Conservation (phyloP, 1,140 invertebrate genomes). For the Yoshiicerus persimilis region DNA sequence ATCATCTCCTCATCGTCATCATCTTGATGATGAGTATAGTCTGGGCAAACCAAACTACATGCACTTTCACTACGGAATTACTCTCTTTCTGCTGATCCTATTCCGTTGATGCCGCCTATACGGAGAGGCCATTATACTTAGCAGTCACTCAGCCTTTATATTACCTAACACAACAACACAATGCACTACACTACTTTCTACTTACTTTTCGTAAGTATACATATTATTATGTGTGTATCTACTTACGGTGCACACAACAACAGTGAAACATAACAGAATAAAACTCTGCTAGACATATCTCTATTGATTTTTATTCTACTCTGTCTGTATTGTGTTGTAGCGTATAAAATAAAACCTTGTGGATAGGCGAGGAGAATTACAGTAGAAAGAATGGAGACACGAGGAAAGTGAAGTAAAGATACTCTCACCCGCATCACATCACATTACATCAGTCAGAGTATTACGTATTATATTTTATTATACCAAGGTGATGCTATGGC, state of each 20-base stretch:
- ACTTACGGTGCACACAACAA: not conserved
- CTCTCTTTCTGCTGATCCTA: not conserved
- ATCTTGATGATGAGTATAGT: slow-evolving; percentile 12
- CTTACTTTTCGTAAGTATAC: not conserved
- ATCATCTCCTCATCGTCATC: not conserved
- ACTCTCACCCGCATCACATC: not conserved
- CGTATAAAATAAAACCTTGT: not conserved
- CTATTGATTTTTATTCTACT: not conserved
- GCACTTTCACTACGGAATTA: not conserved
- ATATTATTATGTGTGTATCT: not conserved
- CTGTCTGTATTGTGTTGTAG: not conserved
- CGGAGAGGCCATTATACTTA: not conserved
- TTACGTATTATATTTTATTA: slow-evolving; percentile 7
- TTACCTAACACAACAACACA: not conserved
- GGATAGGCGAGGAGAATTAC: not conserved
- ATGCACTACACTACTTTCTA: not conserved
- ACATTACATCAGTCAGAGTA: not conserved
- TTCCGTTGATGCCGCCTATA: not conserved
- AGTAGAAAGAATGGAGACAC: not conserved
- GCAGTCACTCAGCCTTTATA: not conserved
- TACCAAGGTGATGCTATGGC: not conserved
- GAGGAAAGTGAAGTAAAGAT: not conserved
- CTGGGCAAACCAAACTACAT: not conserved
- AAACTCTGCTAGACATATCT: not conserved
- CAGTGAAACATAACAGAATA: not conserved